Conservation (phyloP, 2,797 vertebrate genomes). For the Falco peregrinus region DNA sequence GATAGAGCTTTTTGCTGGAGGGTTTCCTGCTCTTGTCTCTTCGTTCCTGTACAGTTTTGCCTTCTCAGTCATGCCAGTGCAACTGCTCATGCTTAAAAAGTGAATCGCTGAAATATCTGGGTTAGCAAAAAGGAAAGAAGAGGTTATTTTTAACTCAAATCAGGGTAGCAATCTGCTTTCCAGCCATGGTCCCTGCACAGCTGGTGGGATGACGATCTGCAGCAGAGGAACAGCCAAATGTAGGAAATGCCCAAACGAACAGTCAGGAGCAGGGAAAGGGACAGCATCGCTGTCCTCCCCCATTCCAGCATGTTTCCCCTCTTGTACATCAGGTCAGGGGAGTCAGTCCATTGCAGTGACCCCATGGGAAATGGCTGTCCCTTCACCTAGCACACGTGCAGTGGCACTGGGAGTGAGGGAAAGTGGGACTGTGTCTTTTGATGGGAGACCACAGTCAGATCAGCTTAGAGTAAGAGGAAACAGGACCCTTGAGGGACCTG, state of each 20-base stretch:
- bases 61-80: background rate
- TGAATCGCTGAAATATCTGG: background rate
- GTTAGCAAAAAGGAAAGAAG: background rate
- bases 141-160: background rate
- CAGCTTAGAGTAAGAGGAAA: background rate
- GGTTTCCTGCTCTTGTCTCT: constrained; percentile 17
- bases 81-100: background rate
- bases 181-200: background rate
- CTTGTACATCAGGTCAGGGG: background rate
- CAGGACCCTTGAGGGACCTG: background rate
- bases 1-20: constrained; percentile 8
- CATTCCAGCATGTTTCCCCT: background rate
- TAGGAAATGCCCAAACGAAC: background rate
- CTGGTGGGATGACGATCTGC: background rate
- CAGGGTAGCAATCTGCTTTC: background rate
- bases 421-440: background rate
- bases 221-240: background rate
- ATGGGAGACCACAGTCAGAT: background rate
- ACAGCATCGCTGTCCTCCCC: rapidly evolving
- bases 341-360: background rate
- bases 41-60: background rate
- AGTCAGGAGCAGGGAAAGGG: background rate
- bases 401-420: background rate
- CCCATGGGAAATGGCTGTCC: background rate
- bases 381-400: background rate